Evolutionary conservation across 2,113 vertebrate genomes (phyloP).

Genomic region (Gasterosteus aculeatus): DNA sequence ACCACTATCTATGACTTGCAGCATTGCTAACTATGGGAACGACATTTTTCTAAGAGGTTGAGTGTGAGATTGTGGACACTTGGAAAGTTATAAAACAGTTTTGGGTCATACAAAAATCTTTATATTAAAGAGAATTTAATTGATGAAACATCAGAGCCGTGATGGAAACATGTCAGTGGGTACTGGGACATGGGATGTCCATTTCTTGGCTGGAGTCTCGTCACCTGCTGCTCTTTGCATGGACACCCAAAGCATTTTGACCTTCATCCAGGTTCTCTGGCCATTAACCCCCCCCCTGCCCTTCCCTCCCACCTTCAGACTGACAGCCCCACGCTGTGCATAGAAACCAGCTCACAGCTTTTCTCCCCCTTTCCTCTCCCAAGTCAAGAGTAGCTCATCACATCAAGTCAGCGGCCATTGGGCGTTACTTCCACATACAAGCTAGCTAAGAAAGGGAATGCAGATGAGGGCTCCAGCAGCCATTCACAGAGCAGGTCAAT

Average conservation of each 20-base stretch:
- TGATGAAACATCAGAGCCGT: background rate
- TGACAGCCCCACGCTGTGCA: slow-evolving; percentile 41
- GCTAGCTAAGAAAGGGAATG: slow-evolving; percentile 89
- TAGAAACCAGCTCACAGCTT: slow-evolving; percentile 22
- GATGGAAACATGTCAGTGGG: background rate
- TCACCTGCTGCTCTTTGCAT: slow-evolving; percentile 82
- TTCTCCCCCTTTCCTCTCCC: background rate
- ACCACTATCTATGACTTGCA: background rate
- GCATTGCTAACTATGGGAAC: background rate
- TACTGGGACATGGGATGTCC: background rate
- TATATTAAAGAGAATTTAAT: background rate
- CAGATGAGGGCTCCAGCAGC: slow-evolving; percentile 85
- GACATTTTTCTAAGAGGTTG: background rate
- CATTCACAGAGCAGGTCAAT: slow-evolving; percentile 85
- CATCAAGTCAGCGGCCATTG: slow-evolving; percentile 84
- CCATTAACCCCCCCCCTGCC: slow-evolving; percentile 39
- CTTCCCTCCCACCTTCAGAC: background rate
- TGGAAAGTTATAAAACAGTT: background rate
- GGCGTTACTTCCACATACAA: slow-evolving; percentile 91
- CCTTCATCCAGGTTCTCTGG: slow-evolving; percentile 80
- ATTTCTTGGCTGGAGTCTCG: slow-evolving; percentile 67
- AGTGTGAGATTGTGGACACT: background rate
- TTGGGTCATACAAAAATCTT: background rate
- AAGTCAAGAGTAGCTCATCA: slow-evolving; percentile 66
- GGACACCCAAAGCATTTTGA: slow-evolving; percentile 81